Evolutionary conservation across 2,888 invertebrate genomes (phyloP), one percentile per base, ranked within the genome.

Genomic region (Baronia brevicornis): DNA sequence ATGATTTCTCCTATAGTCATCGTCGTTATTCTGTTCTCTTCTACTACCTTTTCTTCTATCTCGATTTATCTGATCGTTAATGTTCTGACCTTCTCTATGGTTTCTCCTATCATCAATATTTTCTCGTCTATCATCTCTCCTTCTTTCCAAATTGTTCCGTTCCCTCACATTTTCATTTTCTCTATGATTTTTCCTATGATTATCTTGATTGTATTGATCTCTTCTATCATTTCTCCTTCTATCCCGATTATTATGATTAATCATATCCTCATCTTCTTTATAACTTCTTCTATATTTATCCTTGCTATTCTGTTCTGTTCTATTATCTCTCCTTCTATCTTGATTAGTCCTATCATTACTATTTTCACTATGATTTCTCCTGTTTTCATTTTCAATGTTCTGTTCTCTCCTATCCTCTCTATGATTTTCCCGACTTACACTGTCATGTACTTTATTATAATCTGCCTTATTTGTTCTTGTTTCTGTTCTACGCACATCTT

Each of bases 401-500:
- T 36, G 27, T 11, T 37, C 38, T 11, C 35, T 29, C 2, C 39
- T 37, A 9, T 50, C 46, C 4, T 43, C 38, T 8, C 26, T 21
- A 13, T n/a, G n/a, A n/a, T n/a, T n/a, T n/a, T n/a, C n/a, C n/a
- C n/a, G n/a, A n/a, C n/a, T n/a, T n/a, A n/a, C n/a, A n/a, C n/a
- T n/a, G n/a, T n/a, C n/a, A n/a, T n/a, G n/a, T n/a, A n/a, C n/a
- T n/a, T n/a, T n/a, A n/a, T n/a, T n/a, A n/a, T n/a, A n/a, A n/a
- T n/a, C n/a, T 5, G 53, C 40, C 26, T 48, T 52, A n/a, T 56
- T 50, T n/a, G 53, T 46, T 22, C 57, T 58, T 2, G 56, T 43
- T 5, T 71, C 67, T 3, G 43, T 41, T 24, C 78, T 54, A 8
- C 55, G 54, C 1, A 75, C 78, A 23, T 69, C 71, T 51, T 70